Evolutionary conservation across 2,888 invertebrate genomes (phyloP).

Genomic region (Xanthia icteritia): DNA sequence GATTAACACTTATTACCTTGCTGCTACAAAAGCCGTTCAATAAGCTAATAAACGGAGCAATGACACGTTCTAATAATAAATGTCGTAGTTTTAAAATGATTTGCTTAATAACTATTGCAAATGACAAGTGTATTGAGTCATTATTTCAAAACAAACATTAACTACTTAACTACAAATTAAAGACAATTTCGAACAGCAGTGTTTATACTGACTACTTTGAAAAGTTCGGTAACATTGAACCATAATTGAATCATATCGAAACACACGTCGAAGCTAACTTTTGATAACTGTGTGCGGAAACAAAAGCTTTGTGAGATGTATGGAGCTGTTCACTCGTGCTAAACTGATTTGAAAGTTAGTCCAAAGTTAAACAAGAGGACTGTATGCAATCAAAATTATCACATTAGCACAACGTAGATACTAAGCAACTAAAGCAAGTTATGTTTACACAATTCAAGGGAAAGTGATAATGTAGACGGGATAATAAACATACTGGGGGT

Average conservation of each 20-base stretch:
- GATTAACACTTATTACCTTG: slow-evolving; percentile 79
- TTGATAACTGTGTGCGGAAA: slow-evolving; percentile 40
- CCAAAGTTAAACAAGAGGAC: slow-evolving; percentile 37
- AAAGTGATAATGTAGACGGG: slow-evolving; percentile 44
- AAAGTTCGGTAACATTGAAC: slow-evolving; percentile 32
- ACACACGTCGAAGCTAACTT: slow-evolving; percentile 51
- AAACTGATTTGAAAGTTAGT: slow-evolving; percentile 55
- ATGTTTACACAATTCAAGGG: slow-evolving; percentile 38
- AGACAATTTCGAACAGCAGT: slow-evolving; percentile 25
- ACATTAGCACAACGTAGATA: slow-evolving; percentile 37
- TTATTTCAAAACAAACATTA: slow-evolving; percentile 25
- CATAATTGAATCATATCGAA: slow-evolving; percentile 39
- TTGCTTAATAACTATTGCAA: slow-evolving; percentile 17
- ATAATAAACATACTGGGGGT: slow-evolving; percentile 60
- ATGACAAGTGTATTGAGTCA: slow-evolving; percentile 15
- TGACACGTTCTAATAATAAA: slow-evolving; percentile 58
- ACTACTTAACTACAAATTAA: slow-evolving; percentile 40
- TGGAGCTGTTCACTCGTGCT: slow-evolving; percentile 37
- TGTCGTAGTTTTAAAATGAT: slow-evolving; percentile 25
- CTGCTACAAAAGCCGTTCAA: slow-evolving; percentile 69
- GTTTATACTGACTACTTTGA: slow-evolving; percentile 21
- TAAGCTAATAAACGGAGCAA: slow-evolving; percentile 67
- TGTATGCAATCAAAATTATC: slow-evolving; percentile 35
- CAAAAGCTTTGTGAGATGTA: slow-evolving; percentile 53
- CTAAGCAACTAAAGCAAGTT: slow-evolving; percentile 48